Base-by-base conservation (phyloP, 2,113 vertebrate genomes). In the Brachyistius frenatus region DNA sequence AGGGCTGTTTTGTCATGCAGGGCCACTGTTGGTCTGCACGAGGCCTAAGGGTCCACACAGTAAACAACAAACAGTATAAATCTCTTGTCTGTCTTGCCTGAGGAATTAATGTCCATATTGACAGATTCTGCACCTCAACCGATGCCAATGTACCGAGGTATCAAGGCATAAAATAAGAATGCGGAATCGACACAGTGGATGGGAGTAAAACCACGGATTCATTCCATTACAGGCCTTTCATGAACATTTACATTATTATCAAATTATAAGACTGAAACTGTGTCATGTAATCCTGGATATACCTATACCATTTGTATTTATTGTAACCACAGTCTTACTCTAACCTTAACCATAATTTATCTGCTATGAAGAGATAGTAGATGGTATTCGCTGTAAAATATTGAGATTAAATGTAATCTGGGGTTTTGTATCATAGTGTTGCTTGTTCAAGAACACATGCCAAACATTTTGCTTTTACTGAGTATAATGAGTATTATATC, bases 41-140 rank as follows among this genome's bases (percentile, higher is more conserved):
- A 41, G 55, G 56, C 55, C 31, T 35, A 9, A 53, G 70, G 49
- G 49, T 54, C 30, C 30, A 35, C 1, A 32, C 47, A 68, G 55
- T 61, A 61, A 76, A 76, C 64, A 52, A 33, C 15, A 67, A 68
- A 67, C 35, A 61, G 7, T 36, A 66, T 66, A 57, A 66, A 57
- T 57, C 39, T 49, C 3, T 23, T 63, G 46, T 49, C 50, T 54
- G 52, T 53, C 58, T 54, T 52, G 30, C 50, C 70, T 9, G 49
- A 54, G 58, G 36, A 73, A 62, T 54, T 63, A 23, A 53, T 5
- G 39, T 53, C 36, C 33, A 54, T 52, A 54, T 63, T 54, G 30
- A 54, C 47, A 8, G 49, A 63, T 54, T 73, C 58, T 73, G 0
- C 5, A 53, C 14, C 49, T 13, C 5, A 41, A 54, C 30, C 15